Conservation (phyloP, 2,113 vertebrate genomes). For the Melanotaenia duboulayi region DNA sequence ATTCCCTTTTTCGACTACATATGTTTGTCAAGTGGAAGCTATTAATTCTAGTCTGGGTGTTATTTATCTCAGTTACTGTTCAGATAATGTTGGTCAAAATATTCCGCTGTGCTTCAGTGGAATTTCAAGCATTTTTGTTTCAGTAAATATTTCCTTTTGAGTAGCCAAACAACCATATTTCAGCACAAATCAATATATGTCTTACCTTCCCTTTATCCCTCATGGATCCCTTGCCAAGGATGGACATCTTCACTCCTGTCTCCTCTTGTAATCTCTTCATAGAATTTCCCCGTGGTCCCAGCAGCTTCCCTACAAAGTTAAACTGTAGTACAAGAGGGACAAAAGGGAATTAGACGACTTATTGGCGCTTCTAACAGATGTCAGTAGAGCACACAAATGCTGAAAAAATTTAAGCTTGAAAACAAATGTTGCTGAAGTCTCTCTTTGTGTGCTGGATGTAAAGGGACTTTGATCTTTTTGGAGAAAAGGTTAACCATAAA, state of each 20-base stretch:
- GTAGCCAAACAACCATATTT: conserved; percentile 31
- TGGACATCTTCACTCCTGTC: conserved; percentile 99
- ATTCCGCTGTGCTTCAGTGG: conserved; percentile 19
- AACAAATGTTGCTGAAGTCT: conserved; percentile 13
- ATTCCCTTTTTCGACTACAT: conserved; percentile 48
- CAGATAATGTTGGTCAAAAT: conserved; percentile 28
- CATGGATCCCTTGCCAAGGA: conserved; percentile 99
- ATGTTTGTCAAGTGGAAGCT: conserved; percentile 51
- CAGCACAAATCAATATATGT: conserved; percentile 39
- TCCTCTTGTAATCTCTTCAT: conserved; percentile 99
- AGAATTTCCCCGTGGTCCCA: conserved; percentile 98
- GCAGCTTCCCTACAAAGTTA: conserved; percentile 99
- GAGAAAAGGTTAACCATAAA: conserved; percentile 52
- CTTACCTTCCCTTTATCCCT: conserved; percentile 98
- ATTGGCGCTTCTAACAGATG: conserved; percentile 19
- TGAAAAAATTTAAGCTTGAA: conserved; percentile 17
- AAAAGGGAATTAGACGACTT: conserved; percentile 37
- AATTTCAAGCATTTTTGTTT: conserved; percentile 7
- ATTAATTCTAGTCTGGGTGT: conserved; percentile 51
- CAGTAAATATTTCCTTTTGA: conserved; percentile 48
- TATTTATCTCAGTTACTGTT: conserved; percentile 58
- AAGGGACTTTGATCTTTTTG: conserved; percentile 45
- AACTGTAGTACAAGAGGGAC: conserved; percentile 85
- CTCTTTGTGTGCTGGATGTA: conserved; percentile 15
- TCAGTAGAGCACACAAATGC: conserved; percentile 7